phyloP scores from a whole-genome alignment of 2,797 vertebrate species.

The Coilia nasus region DNA sequence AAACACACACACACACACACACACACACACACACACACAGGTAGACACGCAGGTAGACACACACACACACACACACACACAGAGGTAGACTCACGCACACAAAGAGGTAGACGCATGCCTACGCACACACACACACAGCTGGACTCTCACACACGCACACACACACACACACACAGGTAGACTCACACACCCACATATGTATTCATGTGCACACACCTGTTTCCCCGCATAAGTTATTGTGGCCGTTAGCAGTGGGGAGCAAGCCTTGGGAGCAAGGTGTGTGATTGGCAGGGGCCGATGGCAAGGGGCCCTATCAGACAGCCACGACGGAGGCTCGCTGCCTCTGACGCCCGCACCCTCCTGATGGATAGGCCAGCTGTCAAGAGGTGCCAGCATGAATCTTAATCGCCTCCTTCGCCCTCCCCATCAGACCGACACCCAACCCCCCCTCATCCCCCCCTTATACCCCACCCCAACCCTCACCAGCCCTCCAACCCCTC shows the following conservation, averaged over 20 bases:
- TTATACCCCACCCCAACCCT: too few relatives aligned
- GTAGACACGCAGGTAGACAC: not conserved
- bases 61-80: too few relatives aligned
- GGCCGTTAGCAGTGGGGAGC: not conserved
- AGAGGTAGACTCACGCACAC: not conserved
- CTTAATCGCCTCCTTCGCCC: not conserved
- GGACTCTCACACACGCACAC: not conserved
- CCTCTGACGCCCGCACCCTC: constrained; percentile 26
- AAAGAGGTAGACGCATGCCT: not conserved
- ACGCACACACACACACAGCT: not conserved
- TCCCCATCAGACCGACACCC: not conserved
- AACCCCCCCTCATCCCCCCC: not conserved
- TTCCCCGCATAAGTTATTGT: not conserved
- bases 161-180: not conserved
- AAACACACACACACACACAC: too few relatives aligned
- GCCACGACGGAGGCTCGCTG: not conserved
- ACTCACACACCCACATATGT: not conserved
- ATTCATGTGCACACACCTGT: not conserved
- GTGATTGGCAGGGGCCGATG: not conserved
- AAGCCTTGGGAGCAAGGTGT: not conserved
- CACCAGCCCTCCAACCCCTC: too few relatives aligned
- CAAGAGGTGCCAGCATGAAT: constrained; percentile 3
- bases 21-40: not conserved
- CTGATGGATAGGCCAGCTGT: constrained; percentile 37
- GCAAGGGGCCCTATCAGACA: not conserved